Base-by-base conservation (phyloP, 2,113 vertebrate species). In the Excalfactoria chinensis region DNA sequence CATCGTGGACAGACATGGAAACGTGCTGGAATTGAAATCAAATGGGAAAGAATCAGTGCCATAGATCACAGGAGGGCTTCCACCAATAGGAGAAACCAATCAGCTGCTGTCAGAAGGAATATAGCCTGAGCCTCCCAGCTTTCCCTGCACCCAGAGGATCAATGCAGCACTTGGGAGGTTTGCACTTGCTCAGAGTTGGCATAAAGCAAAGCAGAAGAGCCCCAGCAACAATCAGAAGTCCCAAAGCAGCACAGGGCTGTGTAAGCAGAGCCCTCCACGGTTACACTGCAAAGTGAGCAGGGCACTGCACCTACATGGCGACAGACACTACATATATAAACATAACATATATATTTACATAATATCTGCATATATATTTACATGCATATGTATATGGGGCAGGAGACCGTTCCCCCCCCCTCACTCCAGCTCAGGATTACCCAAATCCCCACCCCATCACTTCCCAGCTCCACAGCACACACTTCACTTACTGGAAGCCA, bases 211-310 rank as follows among this genome's bases (percentile, higher is more conserved):
- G 49, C 68, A 23, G 68, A 67, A 8, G 13, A 49, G 15, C 15
- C 66, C 51, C 84, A 67, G 80, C 17, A 30, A 41, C 1, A 0
- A 40, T 6, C 5, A 13, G 64, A 90, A 80, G 73, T 44, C 92
- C 90, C 86, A 90, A 80, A 94, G 95, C 90, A 86, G 94, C 78
- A 25, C 70, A 4, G 12, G 56, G 3, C 34, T 11, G 6, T 15
- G 75, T 2, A 5, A 56, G 44, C 0, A 4, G 13, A 11, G 5
- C 51, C 80, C 67, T 40, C 2, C 14, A 7, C 1, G 56, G 86
- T 10, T 53, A 35, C 63, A 1, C 0, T 5, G 64, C 53, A 70
- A 18, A 34, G 43, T 8, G 20, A 26, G 11, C 4, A 5, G 35
- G 37, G 51, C 51, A 53, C 26, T 15, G 14, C 51, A 53, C 51